A percentile compares a stretch with the other conserved stretches of the same genome.
phyloP scores from a whole-genome alignment of 1,140 invertebrate genomes.

The Drosophila trapezifrons region DNA sequence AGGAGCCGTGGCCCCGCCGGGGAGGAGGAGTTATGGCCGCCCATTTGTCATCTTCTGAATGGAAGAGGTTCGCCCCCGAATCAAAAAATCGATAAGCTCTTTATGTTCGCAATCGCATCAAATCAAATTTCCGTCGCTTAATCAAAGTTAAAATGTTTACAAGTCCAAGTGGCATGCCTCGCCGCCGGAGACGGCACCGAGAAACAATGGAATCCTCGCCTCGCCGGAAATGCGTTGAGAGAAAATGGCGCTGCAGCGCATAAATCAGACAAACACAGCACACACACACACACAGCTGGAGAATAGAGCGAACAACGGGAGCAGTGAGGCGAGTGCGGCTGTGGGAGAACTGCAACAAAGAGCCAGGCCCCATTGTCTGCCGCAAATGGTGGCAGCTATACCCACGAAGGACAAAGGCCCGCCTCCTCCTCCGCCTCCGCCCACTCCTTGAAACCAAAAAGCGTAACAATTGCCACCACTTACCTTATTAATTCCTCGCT shows the following conservation, averaged over 20 bases:
- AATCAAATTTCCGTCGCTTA: conserved; percentile 78
- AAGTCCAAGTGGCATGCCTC: conserved; percentile 41
- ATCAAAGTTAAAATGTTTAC: conserved; percentile 76
- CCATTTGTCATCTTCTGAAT: conserved; percentile 69
- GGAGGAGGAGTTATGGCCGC: conserved; percentile 43
- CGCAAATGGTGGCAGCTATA: conserved; percentile 38
- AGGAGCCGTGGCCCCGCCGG: neutral
- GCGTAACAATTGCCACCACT: conserved; percentile 71
- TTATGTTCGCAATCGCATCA: conserved; percentile 63
- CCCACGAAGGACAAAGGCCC: conserved; percentile 17
- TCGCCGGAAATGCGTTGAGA: conserved; percentile 71
- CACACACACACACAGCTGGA: conserved; percentile 3
- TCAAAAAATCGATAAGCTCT: conserved; percentile 61
- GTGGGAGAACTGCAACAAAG: conserved; percentile 51
- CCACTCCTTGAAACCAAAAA: conserved; percentile 38
- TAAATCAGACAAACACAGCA: conserved; percentile 63
- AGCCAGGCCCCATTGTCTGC: conserved; percentile 60
- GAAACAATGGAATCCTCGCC: conserved; percentile 57
- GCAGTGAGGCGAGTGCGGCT: conserved; percentile 14
- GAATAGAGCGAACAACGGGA: conserved; percentile 32
- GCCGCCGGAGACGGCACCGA: conserved; percentile 13
- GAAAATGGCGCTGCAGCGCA: conserved; percentile 68
- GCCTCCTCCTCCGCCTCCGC: neutral
- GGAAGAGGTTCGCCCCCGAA: conserved; percentile 20
- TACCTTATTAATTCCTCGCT: conserved; percentile 70